Evolutionary conservation across 2,888 invertebrate species (phyloP).

Genomic region (Syrista parreyssii): DNA sequence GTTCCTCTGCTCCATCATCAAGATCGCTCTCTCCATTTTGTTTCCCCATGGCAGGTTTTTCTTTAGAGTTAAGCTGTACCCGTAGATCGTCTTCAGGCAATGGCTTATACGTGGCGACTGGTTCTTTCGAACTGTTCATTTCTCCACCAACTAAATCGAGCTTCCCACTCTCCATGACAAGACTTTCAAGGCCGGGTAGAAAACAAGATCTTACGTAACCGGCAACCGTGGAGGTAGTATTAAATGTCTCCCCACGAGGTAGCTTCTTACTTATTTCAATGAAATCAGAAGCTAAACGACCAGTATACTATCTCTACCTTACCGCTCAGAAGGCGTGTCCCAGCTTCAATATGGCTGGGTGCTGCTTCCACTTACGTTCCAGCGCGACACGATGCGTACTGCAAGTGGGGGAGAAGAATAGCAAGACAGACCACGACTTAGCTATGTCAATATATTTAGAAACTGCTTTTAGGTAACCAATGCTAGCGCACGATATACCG

Average conservation of each 20-base stretch:
- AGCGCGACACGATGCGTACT: not conserved
- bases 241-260: not conserved
- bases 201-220: not conserved
- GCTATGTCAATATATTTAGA: not conserved
- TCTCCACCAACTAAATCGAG: conserved; percentile 45
- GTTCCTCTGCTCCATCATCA: conserved; percentile 58
- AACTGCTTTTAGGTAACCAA: not conserved
- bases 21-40: conserved; percentile 51
- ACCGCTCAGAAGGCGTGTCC: not conserved
- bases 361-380: not conserved
- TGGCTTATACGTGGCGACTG: conserved; percentile 51
- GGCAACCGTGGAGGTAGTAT: not conserved
- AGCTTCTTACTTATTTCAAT: not conserved
- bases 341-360: not conserved
- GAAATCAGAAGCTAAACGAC: not conserved
- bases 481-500: not conserved
- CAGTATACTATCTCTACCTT: not conserved
- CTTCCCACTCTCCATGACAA: conserved; percentile 58
- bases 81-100: conserved; percentile 49
- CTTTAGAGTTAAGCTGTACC: conserved; percentile 25
- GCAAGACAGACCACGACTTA: too few species aligned
- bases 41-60: conserved; percentile 49
- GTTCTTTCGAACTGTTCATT: conserved; percentile 46
- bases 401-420: not conserved
- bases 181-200: conserved; percentile 8